These are phyloP conservation scores for Anolis apletophallus DNA, from an alignment of 2,797 vertebrate genomes.

Conservation along the genomic window DNA sequence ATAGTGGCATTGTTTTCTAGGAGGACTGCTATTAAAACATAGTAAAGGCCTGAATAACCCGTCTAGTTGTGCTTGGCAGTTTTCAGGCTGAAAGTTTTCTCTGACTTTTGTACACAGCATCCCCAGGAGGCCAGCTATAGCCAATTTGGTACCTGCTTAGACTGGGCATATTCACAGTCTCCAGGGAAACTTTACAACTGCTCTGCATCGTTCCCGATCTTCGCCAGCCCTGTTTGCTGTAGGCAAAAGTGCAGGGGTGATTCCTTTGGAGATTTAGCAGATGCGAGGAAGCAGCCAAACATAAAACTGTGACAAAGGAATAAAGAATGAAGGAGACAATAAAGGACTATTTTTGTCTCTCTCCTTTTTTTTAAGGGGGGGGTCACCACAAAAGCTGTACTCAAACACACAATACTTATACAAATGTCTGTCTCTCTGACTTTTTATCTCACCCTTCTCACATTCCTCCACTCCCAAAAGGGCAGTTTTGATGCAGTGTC, in stretches of 20 bases:
- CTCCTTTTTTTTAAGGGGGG: neutral
- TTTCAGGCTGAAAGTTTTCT: conserved; percentile 44
- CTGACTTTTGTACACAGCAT: conserved; percentile 33
- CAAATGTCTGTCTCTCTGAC: neutral
- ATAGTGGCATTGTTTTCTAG: conserved; percentile 19
- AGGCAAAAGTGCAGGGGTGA: conserved; percentile 54
- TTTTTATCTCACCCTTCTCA: neutral
- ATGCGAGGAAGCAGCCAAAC: conserved; percentile 52
- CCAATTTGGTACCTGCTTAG: conserved; percentile 46
- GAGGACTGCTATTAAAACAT: conserved; percentile 8
- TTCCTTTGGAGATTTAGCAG: conserved; percentile 61
- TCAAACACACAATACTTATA: conserved; percentile 36
- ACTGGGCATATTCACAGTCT: conserved; percentile 28
- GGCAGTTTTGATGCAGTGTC: neutral
- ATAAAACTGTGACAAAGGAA: conserved; percentile 64
- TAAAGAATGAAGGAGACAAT: conserved; percentile 52
- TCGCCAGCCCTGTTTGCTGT: conserved; percentile 44
- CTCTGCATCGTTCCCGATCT: neutral
- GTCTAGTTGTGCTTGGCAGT: conserved; percentile 15
- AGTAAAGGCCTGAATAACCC: conserved; percentile 12
- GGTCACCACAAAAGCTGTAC: conserved; percentile 52
- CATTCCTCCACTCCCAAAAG: neutral
- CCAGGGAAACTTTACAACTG: conserved; percentile 35
- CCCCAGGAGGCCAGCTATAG: conserved; percentile 30
- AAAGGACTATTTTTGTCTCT: conserved; percentile 61